A percentile compares a stretch with the other conserved stretches of the same genome.
Conservation (phyloP, 2,888 invertebrate genomes). For the Parnassius apollo region DNA sequence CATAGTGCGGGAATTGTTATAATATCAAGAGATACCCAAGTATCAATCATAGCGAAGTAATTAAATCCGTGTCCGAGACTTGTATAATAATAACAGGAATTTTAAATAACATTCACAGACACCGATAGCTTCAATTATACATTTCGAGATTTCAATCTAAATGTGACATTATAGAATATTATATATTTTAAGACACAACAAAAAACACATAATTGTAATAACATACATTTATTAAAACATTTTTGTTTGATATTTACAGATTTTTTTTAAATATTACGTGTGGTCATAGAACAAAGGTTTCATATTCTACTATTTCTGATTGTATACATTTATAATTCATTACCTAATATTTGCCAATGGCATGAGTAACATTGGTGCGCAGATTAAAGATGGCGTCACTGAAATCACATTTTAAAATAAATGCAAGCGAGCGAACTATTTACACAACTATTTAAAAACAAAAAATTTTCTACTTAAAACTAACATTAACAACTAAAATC, state of each 20-base stretch:
- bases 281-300: constrained; percentile 11
- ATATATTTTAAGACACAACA: too few relatives aligned
- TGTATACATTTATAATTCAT: constrained; percentile 5
- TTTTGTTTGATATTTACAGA: constrained; percentile 25
- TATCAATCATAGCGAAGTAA: too few relatives aligned
- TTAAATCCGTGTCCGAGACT: too few relatives aligned
- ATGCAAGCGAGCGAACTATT: constrained; percentile 39
- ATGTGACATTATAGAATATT: background rate
- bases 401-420: constrained; percentile 42
- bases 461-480: constrained; percentile 65
- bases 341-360: constrained; percentile 4
- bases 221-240: constrained; percentile 20
- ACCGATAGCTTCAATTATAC: too few relatives aligned
- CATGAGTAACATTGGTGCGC: background rate
- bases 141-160: too few relatives aligned
- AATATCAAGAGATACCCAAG: too few relatives aligned
- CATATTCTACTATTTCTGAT: background rate
- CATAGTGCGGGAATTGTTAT: too few relatives aligned
- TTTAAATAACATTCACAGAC: too few relatives aligned
- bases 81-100: too few relatives aligned
- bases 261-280: background rate
- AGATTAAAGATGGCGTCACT: constrained; percentile 18
- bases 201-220: constrained; percentile 7
- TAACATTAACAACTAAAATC: constrained; percentile 49
- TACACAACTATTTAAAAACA: constrained; percentile 34